Evolutionary conservation across 1,140 invertebrate genomes (phyloP), one percentile per base, ranked within the genome.

Genomic region (Thrips palmi): DNA sequence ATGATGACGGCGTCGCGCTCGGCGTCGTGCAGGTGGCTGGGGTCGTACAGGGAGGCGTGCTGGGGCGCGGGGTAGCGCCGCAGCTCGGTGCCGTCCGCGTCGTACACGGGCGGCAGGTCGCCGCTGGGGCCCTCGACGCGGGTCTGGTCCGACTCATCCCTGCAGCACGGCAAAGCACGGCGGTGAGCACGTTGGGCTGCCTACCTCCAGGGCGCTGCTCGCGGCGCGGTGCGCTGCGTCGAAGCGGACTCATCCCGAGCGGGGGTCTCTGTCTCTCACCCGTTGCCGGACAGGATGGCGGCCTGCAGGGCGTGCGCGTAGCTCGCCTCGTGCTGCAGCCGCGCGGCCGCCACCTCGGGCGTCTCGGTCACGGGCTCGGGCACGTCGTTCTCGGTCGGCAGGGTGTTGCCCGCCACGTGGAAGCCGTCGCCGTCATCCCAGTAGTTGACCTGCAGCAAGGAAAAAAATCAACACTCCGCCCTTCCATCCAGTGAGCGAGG

Each of bases 321-420:
- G 2, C 51, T 37, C 19, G 44, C 44, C 12, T 57, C 43, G 41
- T 57, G 55, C 21, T 46, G 22, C 20, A 49, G 41, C 25, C 50
- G 45, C 1, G 53, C 57, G 7, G 44, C 48, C 39, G 49, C 40
- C 0, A 59, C 57, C 41, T 53, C 57, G 14, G 55, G 52, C 4
- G 57, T 58, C 40, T 57, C 54, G 24, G 46, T 24, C 6, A 47
- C 41, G 4, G 28, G 39, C 19, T 39, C 14, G 10, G 50, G 54
- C 1, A 43, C 7, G 3, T 43, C 41, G 17, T 28, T 20, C 15
- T 41, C 32, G 3, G 27, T 17, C 11, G 51, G 43, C n/a, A 50
- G 20, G 14, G 45, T 35, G 38, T 52, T 49, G 8, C 46, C 43
- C 4, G 42, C 37, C 3, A 45, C 42, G 34, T 54, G 52, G 41